Base-by-base conservation (phyloP, 2,113 vertebrate genomes). In the Chiloscyllium plagiosum region DNA sequence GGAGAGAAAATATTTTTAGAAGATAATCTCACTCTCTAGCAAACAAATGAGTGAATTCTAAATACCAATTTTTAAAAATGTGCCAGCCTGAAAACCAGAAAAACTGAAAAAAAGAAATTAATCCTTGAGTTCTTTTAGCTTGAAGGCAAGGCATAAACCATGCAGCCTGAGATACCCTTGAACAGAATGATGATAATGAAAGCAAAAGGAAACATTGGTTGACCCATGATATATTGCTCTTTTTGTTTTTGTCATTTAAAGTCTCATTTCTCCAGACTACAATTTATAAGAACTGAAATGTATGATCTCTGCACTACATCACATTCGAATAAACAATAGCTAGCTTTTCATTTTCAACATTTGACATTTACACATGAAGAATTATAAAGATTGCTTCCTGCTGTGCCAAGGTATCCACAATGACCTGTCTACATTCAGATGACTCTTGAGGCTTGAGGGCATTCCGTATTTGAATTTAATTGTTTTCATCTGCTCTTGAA, bases 401-500 rank as follows among this genome's bases (percentile, higher is more conserved):
- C 68, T 95, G 93, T 95, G 42, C 20, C 93, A 26, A 94, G 93
- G 66, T 50, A 70, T n/a, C 56, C 17, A 68, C n/a, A 93, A 72
- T 95, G 42, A 70, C 47, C 42, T 72, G 66, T 72, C 42, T 95
- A 29, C 70, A 72, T 70, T 95, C 93, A 95, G 93, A 95, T 33
- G 47, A 61, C 26, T 72, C 42, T 29, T 72, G 66, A 52, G 66
- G 93, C 68, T 95, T 29, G 33, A 95, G 93, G 93, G 66, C 68
- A 70, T 95, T 95, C 12, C 17, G 47, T 95, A 50, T 47, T 50
- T 95, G 37, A 95, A 95, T 70, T 50, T 50, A 95, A 95, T 95
- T 52, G 47, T 42, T 95, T 95, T 69, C 68, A 70, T 95, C 42
- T 95, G 68, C 68, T 93, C 33, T 93, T 93, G 89, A 93, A 66